These are phyloP conservation scores for Serilophus lunatus DNA, from an alignment of 2,113 vertebrate species.

Conservation along the genomic window DNA sequence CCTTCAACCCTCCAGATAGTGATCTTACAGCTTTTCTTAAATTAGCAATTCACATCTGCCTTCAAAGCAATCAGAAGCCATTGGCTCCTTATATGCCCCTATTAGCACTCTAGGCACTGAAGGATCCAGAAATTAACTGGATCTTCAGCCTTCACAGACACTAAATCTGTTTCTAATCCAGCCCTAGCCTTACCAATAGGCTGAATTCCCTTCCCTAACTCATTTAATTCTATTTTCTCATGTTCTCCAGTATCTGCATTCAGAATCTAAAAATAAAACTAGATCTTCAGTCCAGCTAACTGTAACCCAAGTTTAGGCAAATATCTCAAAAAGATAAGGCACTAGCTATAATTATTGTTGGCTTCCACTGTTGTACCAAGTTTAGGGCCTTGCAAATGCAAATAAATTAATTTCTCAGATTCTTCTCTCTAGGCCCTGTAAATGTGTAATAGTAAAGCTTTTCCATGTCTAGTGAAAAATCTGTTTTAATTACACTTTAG, in stretches of 20 bases:
- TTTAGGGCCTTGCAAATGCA: neutral
- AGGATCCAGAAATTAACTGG: neutral
- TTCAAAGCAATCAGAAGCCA: neutral
- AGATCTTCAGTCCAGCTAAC: neutral
- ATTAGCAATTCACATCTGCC: neutral
- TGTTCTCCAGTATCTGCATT: neutral
- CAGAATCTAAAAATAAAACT: conserved; percentile 13
- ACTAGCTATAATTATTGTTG: neutral
- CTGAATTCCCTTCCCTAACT: neutral
- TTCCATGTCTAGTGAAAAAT: neutral
- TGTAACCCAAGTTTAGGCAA: neutral
- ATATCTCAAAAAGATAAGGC: neutral
- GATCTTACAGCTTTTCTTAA: neutral
- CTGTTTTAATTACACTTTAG: neutral
- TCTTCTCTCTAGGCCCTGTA: neutral
- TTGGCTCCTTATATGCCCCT: neutral
- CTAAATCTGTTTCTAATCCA: neutral
- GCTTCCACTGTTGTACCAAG: neutral
- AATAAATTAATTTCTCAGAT: neutral
- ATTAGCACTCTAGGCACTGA: neutral
- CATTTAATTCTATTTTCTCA: neutral
- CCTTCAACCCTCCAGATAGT: neutral
- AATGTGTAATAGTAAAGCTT: neutral
- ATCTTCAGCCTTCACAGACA: neutral
- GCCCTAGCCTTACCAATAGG: neutral